These are phyloP conservation scores for Antheraea pernyi DNA, from an alignment of 1,140 invertebrate species.

Conservation along the genomic window DNA sequence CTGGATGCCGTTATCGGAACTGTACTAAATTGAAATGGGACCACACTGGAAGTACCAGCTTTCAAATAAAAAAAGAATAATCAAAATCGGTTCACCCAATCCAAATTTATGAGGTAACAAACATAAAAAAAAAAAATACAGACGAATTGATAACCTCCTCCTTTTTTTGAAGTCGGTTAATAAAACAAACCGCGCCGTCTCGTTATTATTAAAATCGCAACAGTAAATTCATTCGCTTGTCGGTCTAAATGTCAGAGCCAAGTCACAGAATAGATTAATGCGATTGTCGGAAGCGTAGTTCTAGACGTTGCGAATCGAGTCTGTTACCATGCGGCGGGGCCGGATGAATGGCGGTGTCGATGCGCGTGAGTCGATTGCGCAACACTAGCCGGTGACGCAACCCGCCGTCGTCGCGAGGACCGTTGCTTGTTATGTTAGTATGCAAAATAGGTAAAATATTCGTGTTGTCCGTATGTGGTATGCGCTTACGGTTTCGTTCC, in stretches of 20 bases:
- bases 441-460: conserved; percentile 68
- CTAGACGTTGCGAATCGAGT: conserved; percentile 45
- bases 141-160: too few species aligned
- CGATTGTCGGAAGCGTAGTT: conserved; percentile 43
- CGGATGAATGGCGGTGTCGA: conserved; percentile 60
- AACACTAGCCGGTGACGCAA: conserved; percentile 59
- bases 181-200: too few species aligned
- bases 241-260: background rate
- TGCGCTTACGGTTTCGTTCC: conserved; percentile 53
- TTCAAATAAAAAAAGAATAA: too few species aligned
- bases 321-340: conserved; percentile 59
- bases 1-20: too few species aligned
- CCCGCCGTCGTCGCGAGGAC: conserved; percentile 41
- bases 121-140: too few species aligned
- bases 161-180: too few species aligned
- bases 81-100: too few species aligned
- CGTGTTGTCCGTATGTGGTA: conserved; percentile 44
- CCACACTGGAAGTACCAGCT: too few species aligned
- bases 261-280: conserved; percentile 29
- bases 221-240: background rate
- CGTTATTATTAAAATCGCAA: background rate
- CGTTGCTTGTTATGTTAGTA: conserved; percentile 59
- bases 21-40: too few species aligned
- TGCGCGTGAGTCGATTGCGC: conserved; percentile 66
- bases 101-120: too few species aligned